phyloP scores from a whole-genome alignment of 2,888 invertebrate species.

The Lycophotia porphyrea region DNA sequence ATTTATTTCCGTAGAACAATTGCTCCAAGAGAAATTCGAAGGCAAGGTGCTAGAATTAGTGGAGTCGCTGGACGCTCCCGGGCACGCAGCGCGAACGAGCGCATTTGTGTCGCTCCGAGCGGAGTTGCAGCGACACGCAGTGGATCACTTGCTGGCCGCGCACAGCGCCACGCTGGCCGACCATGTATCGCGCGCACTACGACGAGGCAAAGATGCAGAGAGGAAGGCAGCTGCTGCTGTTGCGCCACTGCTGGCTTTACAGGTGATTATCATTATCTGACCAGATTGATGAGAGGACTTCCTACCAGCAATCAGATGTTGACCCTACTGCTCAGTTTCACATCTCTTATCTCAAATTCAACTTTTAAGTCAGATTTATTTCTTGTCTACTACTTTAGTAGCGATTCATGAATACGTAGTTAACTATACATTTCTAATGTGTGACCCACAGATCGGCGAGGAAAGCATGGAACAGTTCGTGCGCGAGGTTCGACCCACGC shows the following conservation, averaged over 20 bases:
- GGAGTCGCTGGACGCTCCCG: conserved; percentile 96
- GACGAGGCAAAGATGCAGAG: conserved; percentile 95
- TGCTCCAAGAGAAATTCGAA: conserved; percentile 92
- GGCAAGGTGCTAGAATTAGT: conserved; percentile 96
- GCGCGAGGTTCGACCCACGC: conserved; percentile 92
- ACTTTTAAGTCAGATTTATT: too few relatives aligned
- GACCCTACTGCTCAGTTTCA: not conserved
- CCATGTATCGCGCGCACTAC: conserved; percentile 89
- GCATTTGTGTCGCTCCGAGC: conserved; percentile 93
- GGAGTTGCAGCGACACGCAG: conserved; percentile 94
- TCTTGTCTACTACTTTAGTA: not conserved
- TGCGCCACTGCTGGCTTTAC: conserved; percentile 95
- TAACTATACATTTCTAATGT: not conserved
- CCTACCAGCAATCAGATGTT: not conserved
- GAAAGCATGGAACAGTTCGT: conserved; percentile 93
- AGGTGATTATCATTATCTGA: conserved; percentile 85
- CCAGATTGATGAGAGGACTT: not conserved
- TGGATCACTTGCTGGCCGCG: conserved; percentile 94
- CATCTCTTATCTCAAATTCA: too few relatives aligned
- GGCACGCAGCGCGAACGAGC: conserved; percentile 94
- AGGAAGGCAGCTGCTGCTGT: conserved; percentile 95
- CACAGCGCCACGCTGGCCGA: conserved; percentile 78
- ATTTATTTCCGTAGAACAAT: conserved; percentile 89
- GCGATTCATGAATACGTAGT: not conserved
- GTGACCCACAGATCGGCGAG: conserved; percentile 82